These are phyloP conservation scores for Drosophila aldrichi DNA, from an alignment of 2,888 invertebrate species.

Conservation along the genomic window DNA sequence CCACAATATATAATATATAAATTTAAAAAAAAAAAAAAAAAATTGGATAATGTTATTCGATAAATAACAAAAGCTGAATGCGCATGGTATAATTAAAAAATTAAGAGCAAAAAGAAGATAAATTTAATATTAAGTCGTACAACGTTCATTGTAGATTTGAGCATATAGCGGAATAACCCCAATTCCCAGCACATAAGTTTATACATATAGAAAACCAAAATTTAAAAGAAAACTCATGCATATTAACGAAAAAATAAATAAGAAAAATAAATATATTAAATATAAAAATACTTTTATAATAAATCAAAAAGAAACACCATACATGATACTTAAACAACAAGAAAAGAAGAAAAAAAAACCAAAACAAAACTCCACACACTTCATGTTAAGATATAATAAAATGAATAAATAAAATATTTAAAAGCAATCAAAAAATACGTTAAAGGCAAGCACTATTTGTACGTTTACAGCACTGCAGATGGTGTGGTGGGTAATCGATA, in stretches of 20 bases:
- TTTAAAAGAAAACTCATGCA: conserved; percentile 50
- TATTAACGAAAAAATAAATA: conserved; percentile 46
- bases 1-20: conserved; percentile 11
- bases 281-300: conserved; percentile 70
- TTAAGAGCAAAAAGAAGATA: conserved; percentile 12
- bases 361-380: conserved; percentile 61
- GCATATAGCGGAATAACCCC: conserved; percentile 58
- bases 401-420: conserved; percentile 72
- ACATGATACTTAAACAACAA: conserved; percentile 57
- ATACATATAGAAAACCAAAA: conserved; percentile 56
- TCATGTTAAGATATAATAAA: conserved; percentile 76
- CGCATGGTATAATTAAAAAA: conserved; percentile 18
- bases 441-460: conserved; percentile 10
- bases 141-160: conserved; percentile 77
- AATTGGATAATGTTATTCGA: conserved; percentile 33
- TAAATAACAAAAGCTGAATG: conserved; percentile 28
- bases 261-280: conserved; percentile 17
- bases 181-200: conserved; percentile 73
- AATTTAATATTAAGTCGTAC: conserved; percentile 57
- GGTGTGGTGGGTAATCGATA: conserved; percentile 1
- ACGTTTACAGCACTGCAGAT: conserved; percentile 3
- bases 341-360: conserved; percentile 20
- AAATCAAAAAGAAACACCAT: conserved; percentile 39
- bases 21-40: conserved; percentile 7
- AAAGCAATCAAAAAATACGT: conserved; percentile 49